phyloP scores from a whole-genome alignment of 2,888 invertebrate genomes.

The Calephelis perditalis region DNA sequence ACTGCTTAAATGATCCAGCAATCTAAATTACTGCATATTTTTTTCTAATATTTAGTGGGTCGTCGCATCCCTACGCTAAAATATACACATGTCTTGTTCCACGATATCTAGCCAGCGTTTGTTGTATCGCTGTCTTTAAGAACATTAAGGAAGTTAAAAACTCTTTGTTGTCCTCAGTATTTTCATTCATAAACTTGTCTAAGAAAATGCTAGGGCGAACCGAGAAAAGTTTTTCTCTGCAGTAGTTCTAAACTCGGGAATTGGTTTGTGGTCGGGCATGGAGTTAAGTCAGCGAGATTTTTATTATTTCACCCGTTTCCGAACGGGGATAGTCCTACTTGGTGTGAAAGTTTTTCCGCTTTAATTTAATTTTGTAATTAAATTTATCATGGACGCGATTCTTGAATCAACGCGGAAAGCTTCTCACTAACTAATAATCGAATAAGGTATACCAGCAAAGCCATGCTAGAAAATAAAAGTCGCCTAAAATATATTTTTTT shows the following conservation, averaged over 20 bases:
- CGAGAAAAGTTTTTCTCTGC: conserved; percentile 6
- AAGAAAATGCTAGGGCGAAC: conserved; percentile 6
- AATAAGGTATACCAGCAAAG: too few species aligned
- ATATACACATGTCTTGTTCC: too few species aligned
- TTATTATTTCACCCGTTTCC: conserved; percentile 2
- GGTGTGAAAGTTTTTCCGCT: conserved; percentile 2
- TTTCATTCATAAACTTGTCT: conserved; percentile 5
- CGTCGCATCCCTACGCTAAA: too few species aligned
- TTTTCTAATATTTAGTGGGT: too few species aligned
- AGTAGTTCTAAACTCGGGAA: conserved; percentile 21
- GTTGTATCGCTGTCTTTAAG: too few species aligned
- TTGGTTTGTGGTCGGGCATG: conserved; percentile 22
- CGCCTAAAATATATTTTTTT: too few species aligned
- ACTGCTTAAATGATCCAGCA: too few species aligned
- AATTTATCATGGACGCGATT: not conserved
- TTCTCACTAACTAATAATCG: too few species aligned
- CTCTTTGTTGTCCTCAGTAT: not conserved
- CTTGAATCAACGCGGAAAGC: too few species aligned
- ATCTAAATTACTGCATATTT: too few species aligned
- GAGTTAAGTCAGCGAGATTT: conserved; percentile 10
- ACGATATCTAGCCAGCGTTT: too few species aligned
- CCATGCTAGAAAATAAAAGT: too few species aligned
- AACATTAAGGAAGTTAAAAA: not conserved
- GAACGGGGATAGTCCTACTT: not conserved
- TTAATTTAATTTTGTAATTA: not conserved